phyloP scores from a whole-genome alignment of 2,113 vertebrate species.

The Hippocampus abdominalis region DNA sequence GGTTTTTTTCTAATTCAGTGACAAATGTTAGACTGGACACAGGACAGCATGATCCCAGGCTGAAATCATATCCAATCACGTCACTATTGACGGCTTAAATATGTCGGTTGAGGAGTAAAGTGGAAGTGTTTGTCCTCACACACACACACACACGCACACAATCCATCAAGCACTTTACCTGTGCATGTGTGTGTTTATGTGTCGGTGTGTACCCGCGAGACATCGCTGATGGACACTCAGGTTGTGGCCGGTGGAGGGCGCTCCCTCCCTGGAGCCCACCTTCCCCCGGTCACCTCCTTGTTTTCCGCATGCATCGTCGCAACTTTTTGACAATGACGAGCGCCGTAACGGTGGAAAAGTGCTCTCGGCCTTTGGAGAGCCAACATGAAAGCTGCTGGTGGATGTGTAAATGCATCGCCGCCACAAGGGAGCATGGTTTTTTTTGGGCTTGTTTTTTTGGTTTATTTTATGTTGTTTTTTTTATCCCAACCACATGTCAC shows the following conservation, averaged over 20 bases:
- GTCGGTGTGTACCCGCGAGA: conserved; percentile 72
- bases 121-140: conserved; percentile 23
- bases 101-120: background rate
- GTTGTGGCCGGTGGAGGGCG: conserved; percentile 70
- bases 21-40: too few species aligned
- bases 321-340: conserved; percentile 59
- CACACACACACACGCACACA: conserved; percentile 31
- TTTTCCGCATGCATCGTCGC: conserved; percentile 42
- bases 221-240: conserved; percentile 73
- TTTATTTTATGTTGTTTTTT: background rate
- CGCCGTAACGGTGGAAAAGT: conserved; percentile 49
- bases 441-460: background rate
- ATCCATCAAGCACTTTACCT: conserved; percentile 79
- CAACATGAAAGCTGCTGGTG: background rate
- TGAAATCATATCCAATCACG: too few species aligned
- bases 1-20: too few species aligned
- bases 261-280: conserved; percentile 33
- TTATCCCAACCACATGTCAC: background rate
- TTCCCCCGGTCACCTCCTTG: conserved; percentile 53
- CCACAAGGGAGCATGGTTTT: background rate
- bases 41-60: too few species aligned
- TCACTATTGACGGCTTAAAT: too few species aligned
- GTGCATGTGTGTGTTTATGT: conserved; percentile 68
- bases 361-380: conserved; percentile 47
- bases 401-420: background rate